Percentiles rank a stretch among this genome's conserved stretches.
Conservation (phyloP, 2,888 invertebrate species). For the Chaitophorus viminalis region DNA sequence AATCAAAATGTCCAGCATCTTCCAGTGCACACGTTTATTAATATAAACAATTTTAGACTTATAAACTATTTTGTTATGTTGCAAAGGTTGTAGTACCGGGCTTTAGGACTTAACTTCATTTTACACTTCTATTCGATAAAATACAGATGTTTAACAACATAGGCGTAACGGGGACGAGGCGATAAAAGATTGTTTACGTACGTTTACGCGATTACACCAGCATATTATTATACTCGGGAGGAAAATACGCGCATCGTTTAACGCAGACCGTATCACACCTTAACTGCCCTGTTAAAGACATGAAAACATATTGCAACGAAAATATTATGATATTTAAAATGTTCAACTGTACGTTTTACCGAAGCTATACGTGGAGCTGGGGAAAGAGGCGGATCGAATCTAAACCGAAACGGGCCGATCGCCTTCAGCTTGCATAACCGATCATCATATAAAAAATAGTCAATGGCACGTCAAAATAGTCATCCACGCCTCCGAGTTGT, state of each 20-base stretch:
- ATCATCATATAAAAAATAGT: neutral
- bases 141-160: conserved; percentile 8
- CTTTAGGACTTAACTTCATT: conserved; percentile 24
- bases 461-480: neutral
- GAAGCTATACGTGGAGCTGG: neutral
- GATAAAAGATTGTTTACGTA: neutral
- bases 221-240: neutral
- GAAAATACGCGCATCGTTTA: neutral
- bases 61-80: neutral
- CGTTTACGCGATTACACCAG: neutral
- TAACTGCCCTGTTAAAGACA: neutral
- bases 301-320: neutral
- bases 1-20: conserved; percentile 14
- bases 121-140: conserved; percentile 5
- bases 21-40: neutral
- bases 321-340: neutral
- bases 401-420: too few species aligned
- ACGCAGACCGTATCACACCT: neutral
- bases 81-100: conserved; percentile 2
- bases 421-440: neutral
- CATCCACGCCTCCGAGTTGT: neutral
- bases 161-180: neutral
- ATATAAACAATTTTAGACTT: neutral
- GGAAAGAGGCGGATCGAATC: neutral
- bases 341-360: neutral